A percentile compares a stretch with the other conserved stretches of the same genome.
Evolutionary conservation across 2,113 vertebrate genomes (phyloP).

Genomic region (Stercorarius parasiticus): DNA sequence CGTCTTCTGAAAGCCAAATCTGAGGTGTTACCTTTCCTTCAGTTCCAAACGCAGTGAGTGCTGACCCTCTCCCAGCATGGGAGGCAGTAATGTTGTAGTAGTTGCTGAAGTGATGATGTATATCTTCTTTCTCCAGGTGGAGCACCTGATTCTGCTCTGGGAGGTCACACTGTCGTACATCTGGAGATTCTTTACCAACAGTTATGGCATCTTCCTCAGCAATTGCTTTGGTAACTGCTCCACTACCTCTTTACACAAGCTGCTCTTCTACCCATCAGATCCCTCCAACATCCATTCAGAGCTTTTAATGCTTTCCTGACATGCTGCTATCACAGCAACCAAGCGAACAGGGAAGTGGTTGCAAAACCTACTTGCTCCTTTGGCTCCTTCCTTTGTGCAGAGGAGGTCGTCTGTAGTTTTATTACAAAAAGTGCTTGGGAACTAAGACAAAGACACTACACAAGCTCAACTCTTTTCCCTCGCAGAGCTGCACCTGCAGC

Average conservation of each 20-base stretch:
- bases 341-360: not conserved
- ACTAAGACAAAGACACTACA: not conserved
- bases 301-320: not conserved
- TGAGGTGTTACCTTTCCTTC: not conserved
- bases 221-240: not conserved
- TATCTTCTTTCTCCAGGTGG: not conserved
- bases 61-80: not conserved
- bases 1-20: not conserved
- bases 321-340: not conserved
- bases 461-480: fast-evolving
- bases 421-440: not conserved
- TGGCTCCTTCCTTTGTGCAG: not conserved
- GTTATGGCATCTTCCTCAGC: not conserved
- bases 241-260: not conserved
- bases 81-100: not conserved
- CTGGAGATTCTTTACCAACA: not conserved
- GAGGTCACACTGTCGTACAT: not conserved
- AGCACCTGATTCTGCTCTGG: not conserved
- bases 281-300: not conserved
- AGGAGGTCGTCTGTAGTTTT: not conserved
- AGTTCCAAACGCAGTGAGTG: not conserved
- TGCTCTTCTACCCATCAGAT: not conserved
- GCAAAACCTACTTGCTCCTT: not conserved
- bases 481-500: not conserved
- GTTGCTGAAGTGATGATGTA: not conserved